Conservation (phyloP, 2,888 invertebrate species). For the Bembecia ichneumoniformis region DNA sequence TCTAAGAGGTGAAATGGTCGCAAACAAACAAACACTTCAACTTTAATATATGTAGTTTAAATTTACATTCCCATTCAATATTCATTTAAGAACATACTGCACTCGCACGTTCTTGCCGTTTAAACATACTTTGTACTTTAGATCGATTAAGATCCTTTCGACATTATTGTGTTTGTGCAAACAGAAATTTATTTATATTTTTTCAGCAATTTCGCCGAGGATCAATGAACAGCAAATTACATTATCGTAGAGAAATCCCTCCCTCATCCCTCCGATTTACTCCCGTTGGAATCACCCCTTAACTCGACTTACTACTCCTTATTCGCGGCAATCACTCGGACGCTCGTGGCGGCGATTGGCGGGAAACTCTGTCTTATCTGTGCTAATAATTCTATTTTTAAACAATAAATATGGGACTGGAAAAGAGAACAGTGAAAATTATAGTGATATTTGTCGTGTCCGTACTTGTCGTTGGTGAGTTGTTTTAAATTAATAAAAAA, state of each 20-base stretch:
- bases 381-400: background rate
- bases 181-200: no score
- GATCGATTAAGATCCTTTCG: no score
- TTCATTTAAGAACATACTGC: no score
- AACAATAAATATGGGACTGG: slow-evolving; percentile 41
- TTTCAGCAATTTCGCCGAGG: no score
- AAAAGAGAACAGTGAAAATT: slow-evolving; percentile 55
- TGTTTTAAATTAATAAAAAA: slow-evolving; percentile 1
- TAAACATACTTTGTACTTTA: no score
- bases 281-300: slow-evolving; percentile 2
- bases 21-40: no score
- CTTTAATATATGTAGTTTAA: no score
- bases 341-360: background rate
- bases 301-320: background rate
- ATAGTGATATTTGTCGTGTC: slow-evolving; percentile 41
- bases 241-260: background rate
- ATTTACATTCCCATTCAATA: no score
- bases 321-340: background rate
- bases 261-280: slow-evolving; percentile 5
- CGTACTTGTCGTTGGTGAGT: slow-evolving; percentile 50
- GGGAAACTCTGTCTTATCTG: background rate
- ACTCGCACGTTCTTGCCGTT: no score
- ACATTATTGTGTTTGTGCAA: no score
- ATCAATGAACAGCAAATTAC: background rate
- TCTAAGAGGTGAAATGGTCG: no score